Conservation (phyloP, 2,888 invertebrate genomes). For the Boloria selene region DNA sequence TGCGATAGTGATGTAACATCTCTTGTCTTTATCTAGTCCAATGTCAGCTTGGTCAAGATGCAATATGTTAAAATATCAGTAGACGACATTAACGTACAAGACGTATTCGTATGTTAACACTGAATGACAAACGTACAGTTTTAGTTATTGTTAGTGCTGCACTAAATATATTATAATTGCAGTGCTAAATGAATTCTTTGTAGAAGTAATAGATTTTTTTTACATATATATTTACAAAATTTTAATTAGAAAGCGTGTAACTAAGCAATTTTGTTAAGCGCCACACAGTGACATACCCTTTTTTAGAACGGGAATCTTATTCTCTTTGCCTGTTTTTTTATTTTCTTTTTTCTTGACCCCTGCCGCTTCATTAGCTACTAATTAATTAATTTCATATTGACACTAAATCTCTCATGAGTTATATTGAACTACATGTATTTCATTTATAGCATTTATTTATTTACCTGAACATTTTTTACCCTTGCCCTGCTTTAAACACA, state of each 20-base stretch:
- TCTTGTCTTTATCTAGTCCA: slow-evolving; percentile 57
- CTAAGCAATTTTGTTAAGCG: slow-evolving; percentile 39
- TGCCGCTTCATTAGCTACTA: slow-evolving; percentile 62
- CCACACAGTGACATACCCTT: slow-evolving; percentile 68
- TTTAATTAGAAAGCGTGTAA: slow-evolving; percentile 30
- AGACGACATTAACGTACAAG: slow-evolving; percentile 47
- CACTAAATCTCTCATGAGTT: not conserved
- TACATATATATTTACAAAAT: not conserved
- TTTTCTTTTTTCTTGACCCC: slow-evolving; percentile 68
- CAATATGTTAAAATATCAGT: slow-evolving; percentile 70
- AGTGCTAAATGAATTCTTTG: slow-evolving; percentile 3
- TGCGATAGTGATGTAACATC: not conserved
- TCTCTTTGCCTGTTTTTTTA: slow-evolving; percentile 73
- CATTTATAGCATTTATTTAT: not conserved
- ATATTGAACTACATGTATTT: not conserved
- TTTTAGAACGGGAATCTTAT: slow-evolving; percentile 61
- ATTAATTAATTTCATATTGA: slow-evolving; percentile 40
- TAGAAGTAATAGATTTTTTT: not conserved
- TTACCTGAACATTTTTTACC: slow-evolving; percentile 76
- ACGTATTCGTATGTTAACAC: not conserved
- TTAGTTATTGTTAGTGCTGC: not conserved
- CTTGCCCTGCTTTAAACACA: slow-evolving; percentile 82
- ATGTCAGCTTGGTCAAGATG: slow-evolving; percentile 57
- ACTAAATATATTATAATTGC: not conserved
- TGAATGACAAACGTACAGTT: slow-evolving; percentile 1